phyloP scores from a whole-genome alignment of 2,888 invertebrate species.

The Petrolisthes manimaculis region DNA sequence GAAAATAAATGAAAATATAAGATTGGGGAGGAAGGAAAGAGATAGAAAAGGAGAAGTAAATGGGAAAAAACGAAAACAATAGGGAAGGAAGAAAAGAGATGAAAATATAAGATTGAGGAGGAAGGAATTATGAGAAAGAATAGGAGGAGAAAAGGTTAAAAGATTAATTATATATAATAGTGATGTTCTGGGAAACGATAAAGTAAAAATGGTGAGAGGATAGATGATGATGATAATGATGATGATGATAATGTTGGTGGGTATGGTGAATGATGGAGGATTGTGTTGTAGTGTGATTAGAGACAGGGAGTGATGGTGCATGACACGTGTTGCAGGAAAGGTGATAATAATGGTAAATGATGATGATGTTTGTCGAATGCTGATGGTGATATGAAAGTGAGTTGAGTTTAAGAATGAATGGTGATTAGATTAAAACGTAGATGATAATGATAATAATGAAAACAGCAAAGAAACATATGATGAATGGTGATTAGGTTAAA shows the following conservation, averaged over 20 bases:
- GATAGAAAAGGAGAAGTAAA: background rate
- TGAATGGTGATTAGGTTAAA: too few species aligned
- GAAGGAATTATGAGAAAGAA: too few species aligned
- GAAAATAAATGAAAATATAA: background rate
- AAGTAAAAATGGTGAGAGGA: background rate
- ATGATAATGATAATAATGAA: too few species aligned
- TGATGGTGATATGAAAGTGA: too few species aligned
- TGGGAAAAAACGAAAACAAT: background rate
- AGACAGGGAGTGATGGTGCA: background rate
- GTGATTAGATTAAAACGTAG: too few species aligned
- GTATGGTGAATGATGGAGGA: background rate
- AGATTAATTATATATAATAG: background rate
- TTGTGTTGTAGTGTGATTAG: background rate
- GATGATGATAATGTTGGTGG: background rate
- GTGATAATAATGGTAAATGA: too few species aligned
- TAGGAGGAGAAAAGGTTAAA: too few species aligned
- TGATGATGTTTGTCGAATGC: too few species aligned
- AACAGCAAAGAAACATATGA: too few species aligned
- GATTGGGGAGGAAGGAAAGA: background rate
- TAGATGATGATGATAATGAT: background rate
- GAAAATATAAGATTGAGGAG: too few species aligned
- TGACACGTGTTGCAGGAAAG: background rate
- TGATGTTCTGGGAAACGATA: background rate
- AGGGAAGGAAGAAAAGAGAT: constrained; percentile 7
- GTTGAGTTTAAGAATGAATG: too few species aligned